phyloP scores from a whole-genome alignment of 2,113 vertebrate genomes.

The Labeo catla region DNA sequence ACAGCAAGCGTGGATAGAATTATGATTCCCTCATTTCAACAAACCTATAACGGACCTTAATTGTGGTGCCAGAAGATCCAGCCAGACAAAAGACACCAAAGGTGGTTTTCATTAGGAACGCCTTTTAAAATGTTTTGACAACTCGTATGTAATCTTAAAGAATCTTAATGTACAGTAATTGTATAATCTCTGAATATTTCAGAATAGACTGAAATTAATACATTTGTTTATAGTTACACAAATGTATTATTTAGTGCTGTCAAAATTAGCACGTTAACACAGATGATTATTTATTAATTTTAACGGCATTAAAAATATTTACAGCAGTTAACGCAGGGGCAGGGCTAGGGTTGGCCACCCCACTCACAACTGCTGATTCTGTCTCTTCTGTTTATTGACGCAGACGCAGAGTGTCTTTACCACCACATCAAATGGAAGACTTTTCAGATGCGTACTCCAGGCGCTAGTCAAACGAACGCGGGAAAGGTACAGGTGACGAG shows the following conservation, averaged over 20 bases:
- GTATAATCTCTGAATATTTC: not conserved
- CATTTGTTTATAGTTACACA: not conserved
- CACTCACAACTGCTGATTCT: no score
- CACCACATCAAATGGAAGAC: no score
- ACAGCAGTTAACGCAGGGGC: no score
- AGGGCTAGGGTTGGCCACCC: no score
- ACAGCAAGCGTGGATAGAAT: constrained; percentile 45
- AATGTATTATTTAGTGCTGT: not conserved
- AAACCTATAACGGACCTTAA: not conserved
- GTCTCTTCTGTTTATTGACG: no score
- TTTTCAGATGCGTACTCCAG: no score
- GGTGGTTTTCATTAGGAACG: not conserved
- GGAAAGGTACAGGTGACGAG: no score
- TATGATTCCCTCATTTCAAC: constrained; percentile 42
- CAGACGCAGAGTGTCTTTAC: no score
- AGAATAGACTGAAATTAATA: not conserved
- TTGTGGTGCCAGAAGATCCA: constrained; percentile 4
- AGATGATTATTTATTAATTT: no score
- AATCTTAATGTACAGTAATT: not conserved
- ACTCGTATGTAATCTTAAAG: not conserved
- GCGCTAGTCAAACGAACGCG: no score
- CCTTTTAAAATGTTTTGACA: not conserved
- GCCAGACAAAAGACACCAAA: constrained; percentile 22
- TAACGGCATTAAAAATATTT: no score
- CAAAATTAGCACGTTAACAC: no score